These are phyloP conservation scores for Hydropsyche tenuis DNA, from an alignment of 1,140 invertebrate species.

Conservation along the genomic window DNA sequence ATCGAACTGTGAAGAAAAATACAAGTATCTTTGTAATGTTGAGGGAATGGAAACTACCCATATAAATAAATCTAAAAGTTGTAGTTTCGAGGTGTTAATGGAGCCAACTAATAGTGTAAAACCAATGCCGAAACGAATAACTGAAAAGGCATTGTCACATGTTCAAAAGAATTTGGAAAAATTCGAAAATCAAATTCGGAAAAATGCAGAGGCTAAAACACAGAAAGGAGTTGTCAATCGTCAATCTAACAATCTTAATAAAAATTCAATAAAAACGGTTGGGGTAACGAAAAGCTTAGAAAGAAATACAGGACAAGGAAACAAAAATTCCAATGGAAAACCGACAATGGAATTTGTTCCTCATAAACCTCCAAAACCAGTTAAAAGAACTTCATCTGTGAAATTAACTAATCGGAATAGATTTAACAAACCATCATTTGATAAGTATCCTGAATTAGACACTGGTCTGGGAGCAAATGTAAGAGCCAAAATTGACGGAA, in stretches of 20 bases:
- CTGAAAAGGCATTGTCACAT: slow-evolving; percentile 60
- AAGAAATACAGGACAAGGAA: slow-evolving; percentile 60
- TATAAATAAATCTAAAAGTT: slow-evolving; percentile 62
- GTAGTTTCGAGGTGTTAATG: slow-evolving; percentile 62
- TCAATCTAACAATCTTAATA: slow-evolving; percentile 55
- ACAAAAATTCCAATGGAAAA: slow-evolving; percentile 62
- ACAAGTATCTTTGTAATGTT: slow-evolving; percentile 59
- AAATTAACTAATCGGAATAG: slow-evolving; percentile 61
- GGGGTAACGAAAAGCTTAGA: slow-evolving; percentile 63
- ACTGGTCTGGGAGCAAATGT: slow-evolving; percentile 59
- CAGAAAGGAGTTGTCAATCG: slow-evolving; percentile 62
- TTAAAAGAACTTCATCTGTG: slow-evolving; percentile 60
- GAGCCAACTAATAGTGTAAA: slow-evolving; percentile 56
- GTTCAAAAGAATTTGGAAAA: slow-evolving; percentile 63
- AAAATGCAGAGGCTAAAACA: slow-evolving; percentile 61
- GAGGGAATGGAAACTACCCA: slow-evolving; percentile 57
- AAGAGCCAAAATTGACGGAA: slow-evolving; percentile 61
- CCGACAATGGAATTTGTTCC: slow-evolving; percentile 64
- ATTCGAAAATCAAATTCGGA: slow-evolving; percentile 62
- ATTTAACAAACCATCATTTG: slow-evolving; percentile 49
- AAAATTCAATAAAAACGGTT: slow-evolving; percentile 54
- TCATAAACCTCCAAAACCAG: slow-evolving; percentile 66
- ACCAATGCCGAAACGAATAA: slow-evolving; percentile 55
- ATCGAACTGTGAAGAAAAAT: slow-evolving; percentile 58
- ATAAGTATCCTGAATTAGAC: slow-evolving; percentile 47